Conservation (phyloP, 2,888 invertebrate species). For the Miltochrista miniata region DNA sequence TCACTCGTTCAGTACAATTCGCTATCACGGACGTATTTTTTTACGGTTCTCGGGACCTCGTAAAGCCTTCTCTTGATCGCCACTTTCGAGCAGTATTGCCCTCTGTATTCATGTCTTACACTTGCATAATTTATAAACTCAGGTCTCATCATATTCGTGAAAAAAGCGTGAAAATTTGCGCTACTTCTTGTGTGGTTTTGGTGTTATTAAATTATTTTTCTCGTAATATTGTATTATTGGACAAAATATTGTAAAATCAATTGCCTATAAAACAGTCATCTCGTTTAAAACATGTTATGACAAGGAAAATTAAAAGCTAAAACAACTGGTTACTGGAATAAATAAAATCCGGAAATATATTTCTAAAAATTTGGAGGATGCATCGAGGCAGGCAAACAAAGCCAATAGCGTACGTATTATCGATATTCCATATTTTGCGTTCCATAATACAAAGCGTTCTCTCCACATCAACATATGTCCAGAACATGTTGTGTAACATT, state of each 20-base stretch:
- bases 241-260: no score
- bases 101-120: constrained; percentile 28
- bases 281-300: no score
- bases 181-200: no score
- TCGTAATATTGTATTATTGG: no score
- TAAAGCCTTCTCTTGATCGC: constrained; percentile 30
- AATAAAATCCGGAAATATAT: no score
- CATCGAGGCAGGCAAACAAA: no score
- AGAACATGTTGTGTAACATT: constrained; percentile 41
- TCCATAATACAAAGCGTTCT: constrained; percentile 27
- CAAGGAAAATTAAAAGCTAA: no score
- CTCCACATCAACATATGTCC: constrained; percentile 24
- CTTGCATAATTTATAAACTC: constrained; percentile 34
- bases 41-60: constrained; percentile 31
- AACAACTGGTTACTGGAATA: no score
- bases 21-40: constrained; percentile 13
- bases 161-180: constrained; percentile 7
- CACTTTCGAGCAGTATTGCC: constrained; percentile 26
- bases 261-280: no score
- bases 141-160: not conserved
- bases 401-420: constrained; percentile 20
- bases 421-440: constrained; percentile 19
- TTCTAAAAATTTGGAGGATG: no score
- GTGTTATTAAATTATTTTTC: no score
- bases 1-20: constrained; percentile 4